phyloP scores from a whole-genome alignment of 2,113 vertebrate species.

The Vimba vimba region DNA sequence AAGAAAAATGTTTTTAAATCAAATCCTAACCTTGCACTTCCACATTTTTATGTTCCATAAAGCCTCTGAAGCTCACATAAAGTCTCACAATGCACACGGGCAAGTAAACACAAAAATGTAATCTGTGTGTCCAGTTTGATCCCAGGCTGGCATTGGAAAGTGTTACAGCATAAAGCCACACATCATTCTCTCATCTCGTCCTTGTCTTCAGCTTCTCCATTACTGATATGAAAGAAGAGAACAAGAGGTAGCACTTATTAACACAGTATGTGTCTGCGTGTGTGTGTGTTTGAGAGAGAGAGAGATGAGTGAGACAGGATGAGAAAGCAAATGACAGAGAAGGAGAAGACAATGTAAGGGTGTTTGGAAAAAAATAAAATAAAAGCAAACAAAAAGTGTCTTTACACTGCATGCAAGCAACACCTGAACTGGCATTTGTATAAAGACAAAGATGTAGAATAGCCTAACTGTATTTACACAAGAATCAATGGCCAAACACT shows the following conservation, averaged over 20 bases:
- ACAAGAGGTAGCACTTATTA: slow-evolving; percentile 42
- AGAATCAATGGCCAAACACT: not conserved
- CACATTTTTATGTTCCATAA: slow-evolving; percentile 3
- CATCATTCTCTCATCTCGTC: slow-evolving; percentile 35
- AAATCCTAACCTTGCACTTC: not conserved
- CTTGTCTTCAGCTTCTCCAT: slow-evolving; percentile 25
- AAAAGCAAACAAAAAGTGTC: not conserved
- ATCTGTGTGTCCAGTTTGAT: slow-evolving; percentile 29
- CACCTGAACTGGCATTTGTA: not conserved
- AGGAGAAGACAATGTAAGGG: not conserved
- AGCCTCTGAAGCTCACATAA: not conserved
- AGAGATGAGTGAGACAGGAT: not conserved
- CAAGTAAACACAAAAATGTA: slow-evolving; percentile 49
- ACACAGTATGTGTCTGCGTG: not conserved
- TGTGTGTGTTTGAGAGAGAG: slow-evolving; percentile 19
- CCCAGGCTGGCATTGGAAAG: slow-evolving; percentile 19
- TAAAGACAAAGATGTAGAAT: not conserved
- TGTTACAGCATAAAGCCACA: slow-evolving; percentile 30
- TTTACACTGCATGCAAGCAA: not conserved
- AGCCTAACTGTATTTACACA: not conserved
- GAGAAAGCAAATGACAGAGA: slow-evolving; percentile 20
- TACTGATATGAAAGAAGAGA: slow-evolving; percentile 33
- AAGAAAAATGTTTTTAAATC: not conserved
- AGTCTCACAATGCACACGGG: slow-evolving; percentile 24
- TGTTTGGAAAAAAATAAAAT: not conserved